Evolutionary conservation across 1,140 invertebrate species (phyloP).

Genomic region (Neodiprion fabricii): DNA sequence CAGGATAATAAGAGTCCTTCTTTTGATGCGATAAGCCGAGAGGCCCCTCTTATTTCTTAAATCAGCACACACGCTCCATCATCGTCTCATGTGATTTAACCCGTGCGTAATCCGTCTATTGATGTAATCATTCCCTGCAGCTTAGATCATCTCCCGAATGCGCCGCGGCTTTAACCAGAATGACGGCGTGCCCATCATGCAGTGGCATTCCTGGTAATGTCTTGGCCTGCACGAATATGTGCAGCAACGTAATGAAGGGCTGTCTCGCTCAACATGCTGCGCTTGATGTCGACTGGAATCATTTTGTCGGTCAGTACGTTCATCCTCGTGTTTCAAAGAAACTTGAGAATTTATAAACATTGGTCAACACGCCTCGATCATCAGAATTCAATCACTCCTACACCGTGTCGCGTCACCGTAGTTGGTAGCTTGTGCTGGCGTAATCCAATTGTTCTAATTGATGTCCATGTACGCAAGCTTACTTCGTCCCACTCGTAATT

Average conservation of each 20-base stretch:
- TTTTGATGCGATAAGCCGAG: not conserved
- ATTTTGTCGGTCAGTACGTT: conserved; percentile 81
- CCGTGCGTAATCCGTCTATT: conserved; percentile 1
- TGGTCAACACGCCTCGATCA: conserved; percentile 17
- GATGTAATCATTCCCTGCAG: conserved; percentile 30
- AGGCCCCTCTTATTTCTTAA: not conserved
- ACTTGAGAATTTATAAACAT: not conserved
- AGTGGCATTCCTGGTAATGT: conserved; percentile 71
- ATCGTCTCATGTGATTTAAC: conserved; percentile 10
- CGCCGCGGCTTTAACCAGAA: conserved; percentile 77
- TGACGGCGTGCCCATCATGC: conserved; percentile 88
- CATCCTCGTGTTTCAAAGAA: conserved; percentile 17
- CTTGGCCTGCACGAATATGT: conserved; percentile 86
- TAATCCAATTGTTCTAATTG: conserved; percentile 2
- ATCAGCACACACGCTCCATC: not conserved
- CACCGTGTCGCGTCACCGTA: no score
- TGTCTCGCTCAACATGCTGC: conserved; percentile 87
- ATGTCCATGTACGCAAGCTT: no score
- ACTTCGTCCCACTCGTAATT: no score
- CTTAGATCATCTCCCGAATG: conserved; percentile 69
- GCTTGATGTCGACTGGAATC: conserved; percentile 88
- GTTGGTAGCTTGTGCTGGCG: not conserved
- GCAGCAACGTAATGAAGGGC: conserved; percentile 87
- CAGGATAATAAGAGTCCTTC: no score
- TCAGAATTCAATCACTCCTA: not conserved